Base-by-base conservation (phyloP, 2,888 invertebrate species). In the Diaperis boleti region DNA sequence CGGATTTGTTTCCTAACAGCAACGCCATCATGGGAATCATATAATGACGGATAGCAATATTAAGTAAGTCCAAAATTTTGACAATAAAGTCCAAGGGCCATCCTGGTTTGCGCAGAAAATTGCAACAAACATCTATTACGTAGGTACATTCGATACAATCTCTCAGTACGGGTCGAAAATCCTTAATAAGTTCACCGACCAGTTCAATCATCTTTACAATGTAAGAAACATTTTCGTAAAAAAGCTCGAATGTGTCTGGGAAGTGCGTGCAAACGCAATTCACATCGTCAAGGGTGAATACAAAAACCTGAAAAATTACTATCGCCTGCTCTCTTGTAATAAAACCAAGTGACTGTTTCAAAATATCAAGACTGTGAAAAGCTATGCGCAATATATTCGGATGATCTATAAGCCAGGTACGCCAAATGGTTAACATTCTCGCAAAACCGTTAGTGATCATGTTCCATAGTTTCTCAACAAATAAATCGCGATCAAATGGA, bases 21-120 rank as follows among this genome's bases (percentile, higher is more conserved):
- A 93, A 78, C 0, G 89, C 91, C 73, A 93, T 84, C 77, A 91
- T 91, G 0, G 92, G 92, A 0, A 90, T 88, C 74, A 92, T 85
- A 74, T 91, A 92, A 77, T 91, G 90, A 70, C 88, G 86, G 45
- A 93, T 87, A 0, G 89, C 86, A 57, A 90, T 76, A 65, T 89
- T 86, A 49, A 90, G 86, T 4, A 92, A 81, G 75, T 89, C 90
- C 11, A 93, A 78, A 0, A 89, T 87, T 74, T 89, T 87, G 1
- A 92, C 88, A n/a, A 88, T 85, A 47, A 90, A 85, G 92, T 92
- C 83, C 1, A 85, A 69, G 20, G 83, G 77, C 73, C 86, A 82
- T 65, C 82, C 82, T 6, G 83, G 78, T 70, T 85, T 82, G 62
- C 83, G 83, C 15, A 88, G 71, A 49, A 88, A 83, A 62, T 83